phyloP scores from a whole-genome alignment of 2,797 vertebrate species.

The Crenuchus spilurus region DNA sequence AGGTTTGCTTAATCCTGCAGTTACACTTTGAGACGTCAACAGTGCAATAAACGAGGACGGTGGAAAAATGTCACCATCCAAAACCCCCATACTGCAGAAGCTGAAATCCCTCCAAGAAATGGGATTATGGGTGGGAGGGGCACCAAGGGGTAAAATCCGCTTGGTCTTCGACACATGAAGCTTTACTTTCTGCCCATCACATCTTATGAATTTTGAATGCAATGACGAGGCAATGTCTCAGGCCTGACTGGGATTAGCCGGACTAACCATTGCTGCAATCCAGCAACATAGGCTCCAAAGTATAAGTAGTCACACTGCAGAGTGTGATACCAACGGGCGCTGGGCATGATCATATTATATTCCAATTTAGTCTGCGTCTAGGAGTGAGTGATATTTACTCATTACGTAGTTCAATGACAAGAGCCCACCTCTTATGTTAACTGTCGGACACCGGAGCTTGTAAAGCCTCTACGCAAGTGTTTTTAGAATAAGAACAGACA shows the following conservation, averaged over 20 bases:
- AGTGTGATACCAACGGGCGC: background rate
- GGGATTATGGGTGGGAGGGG: slow-evolving; percentile 35
- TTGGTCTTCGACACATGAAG: background rate
- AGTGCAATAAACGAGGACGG: slow-evolving; percentile 7
- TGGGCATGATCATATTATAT: background rate
- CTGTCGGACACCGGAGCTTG: too few species aligned
- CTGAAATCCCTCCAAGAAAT: slow-evolving; percentile 39
- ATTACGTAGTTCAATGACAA: background rate
- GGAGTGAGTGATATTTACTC: background rate
- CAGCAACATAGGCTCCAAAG: background rate
- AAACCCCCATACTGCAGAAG: slow-evolving; percentile 8
- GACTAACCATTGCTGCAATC: background rate
- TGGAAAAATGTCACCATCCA: slow-evolving; percentile 17
- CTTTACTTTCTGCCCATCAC: slow-evolving; percentile 11
- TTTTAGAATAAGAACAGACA: too few species aligned
- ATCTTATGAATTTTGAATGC: slow-evolving; percentile 2
- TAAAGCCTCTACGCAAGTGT: too few species aligned
- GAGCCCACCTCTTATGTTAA: too few species aligned
- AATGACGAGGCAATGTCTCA: background rate
- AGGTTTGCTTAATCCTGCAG: background rate
- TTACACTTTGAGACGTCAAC: slow-evolving; percentile 24
- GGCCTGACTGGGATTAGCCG: background rate
- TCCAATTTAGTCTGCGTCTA: background rate
- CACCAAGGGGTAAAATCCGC: slow-evolving; percentile 26
- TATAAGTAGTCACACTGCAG: background rate